Conservation (phyloP, 2,888 invertebrate species). For the Meandrusa payeni region DNA sequence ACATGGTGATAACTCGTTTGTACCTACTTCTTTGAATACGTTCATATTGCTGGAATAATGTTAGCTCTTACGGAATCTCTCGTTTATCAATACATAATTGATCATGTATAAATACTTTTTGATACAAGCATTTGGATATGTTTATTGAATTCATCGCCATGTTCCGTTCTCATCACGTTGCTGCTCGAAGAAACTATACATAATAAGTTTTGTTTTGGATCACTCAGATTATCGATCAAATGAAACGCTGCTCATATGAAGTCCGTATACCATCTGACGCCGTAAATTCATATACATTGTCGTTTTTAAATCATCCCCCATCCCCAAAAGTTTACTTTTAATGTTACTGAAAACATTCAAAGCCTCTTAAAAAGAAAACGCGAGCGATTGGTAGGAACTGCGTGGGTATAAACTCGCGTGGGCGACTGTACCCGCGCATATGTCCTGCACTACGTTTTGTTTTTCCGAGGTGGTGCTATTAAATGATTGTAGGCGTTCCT, state of each 20-base stretch:
- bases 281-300: neutral
- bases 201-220: too few relatives aligned
- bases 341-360: constrained; percentile 55
- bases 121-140: constrained; percentile 27
- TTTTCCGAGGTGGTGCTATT: constrained; percentile 49
- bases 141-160: constrained; percentile 16
- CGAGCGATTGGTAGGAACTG: constrained; percentile 45
- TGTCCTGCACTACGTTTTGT: constrained; percentile 60
- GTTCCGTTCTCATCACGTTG: constrained; percentile 13
- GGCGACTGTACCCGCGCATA: constrained; percentile 63
- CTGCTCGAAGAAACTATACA: constrained; percentile 16
- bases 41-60: constrained; percentile 57
- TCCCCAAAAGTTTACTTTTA: constrained; percentile 13
- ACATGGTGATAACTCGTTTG: constrained; percentile 64
- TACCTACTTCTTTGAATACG: constrained; percentile 63
- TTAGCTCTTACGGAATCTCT: constrained; percentile 53
- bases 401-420: constrained; percentile 58
- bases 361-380: constrained; percentile 66
- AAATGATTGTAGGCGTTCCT: constrained; percentile 60
- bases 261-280: too few relatives aligned
- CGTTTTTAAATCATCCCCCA: neutral
- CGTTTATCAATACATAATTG: constrained; percentile 47
- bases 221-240: too few relatives aligned
- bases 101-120: constrained; percentile 42
- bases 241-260: constrained; percentile 16